Conservation (phyloP, 2,888 invertebrate species). For the Aphidoletes aphidimyza region DNA sequence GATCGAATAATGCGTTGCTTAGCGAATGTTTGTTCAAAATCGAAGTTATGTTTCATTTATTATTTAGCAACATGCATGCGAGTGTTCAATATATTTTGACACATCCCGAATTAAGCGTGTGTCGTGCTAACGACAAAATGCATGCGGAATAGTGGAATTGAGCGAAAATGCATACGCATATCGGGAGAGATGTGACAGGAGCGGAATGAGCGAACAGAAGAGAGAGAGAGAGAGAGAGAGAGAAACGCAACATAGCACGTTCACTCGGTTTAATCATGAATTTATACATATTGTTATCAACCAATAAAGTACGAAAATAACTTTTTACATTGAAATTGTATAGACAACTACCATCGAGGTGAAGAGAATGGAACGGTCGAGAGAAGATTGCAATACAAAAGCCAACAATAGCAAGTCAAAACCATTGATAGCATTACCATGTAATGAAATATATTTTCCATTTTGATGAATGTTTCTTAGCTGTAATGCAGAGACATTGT, state of each 20-base stretch:
- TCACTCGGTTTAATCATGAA: conserved; percentile 32
- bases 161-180: too few species aligned
- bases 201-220: too few species aligned
- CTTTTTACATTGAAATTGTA: conserved; percentile 39
- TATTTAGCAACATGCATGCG: conserved; percentile 16
- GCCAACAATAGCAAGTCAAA: background rate
- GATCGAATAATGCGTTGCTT: conserved; percentile 49
- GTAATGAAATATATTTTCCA: conserved; percentile 48
- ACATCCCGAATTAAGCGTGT: conserved; percentile 36
- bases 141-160: too few species aligned
- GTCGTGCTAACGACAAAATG: background rate
- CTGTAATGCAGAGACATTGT: background rate
- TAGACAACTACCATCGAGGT: background rate
- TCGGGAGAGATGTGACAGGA: too few species aligned
- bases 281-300: conserved; percentile 44
- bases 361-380: background rate
- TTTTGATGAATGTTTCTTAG: conserved; percentile 49
- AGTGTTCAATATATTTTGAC: background rate
- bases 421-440: conserved; percentile 40
- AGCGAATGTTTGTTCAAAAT: conserved; percentile 46
- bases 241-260: conserved; percentile 21
- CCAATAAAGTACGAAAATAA: conserved; percentile 43
- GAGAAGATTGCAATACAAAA: background rate
- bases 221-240: too few species aligned
- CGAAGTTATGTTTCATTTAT: conserved; percentile 28